Conservation (phyloP, 2,113 vertebrate species). For the Cyprinus carpio region DNA sequence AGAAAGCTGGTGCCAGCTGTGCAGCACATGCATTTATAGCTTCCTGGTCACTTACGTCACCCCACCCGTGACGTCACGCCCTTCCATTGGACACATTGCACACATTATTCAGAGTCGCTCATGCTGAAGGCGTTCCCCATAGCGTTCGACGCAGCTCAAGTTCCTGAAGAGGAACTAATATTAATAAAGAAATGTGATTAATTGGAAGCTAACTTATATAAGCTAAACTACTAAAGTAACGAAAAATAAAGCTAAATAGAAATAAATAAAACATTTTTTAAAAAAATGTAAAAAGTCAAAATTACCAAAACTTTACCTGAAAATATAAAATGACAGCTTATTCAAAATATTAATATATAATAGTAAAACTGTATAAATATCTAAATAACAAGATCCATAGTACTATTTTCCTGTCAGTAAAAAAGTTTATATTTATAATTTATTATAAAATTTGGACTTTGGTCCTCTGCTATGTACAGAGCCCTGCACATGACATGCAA, state of each 20-base stretch:
- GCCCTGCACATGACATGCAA: too few relatives aligned
- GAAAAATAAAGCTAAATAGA: not conserved
- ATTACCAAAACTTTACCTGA: not conserved
- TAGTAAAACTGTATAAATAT: too few relatives aligned
- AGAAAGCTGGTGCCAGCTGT: too few relatives aligned
- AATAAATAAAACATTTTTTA: not conserved
- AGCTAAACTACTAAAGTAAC: not conserved
- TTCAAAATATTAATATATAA: not conserved
- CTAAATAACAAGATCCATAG: not conserved
- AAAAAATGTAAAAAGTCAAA: not conserved
- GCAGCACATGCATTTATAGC: too few relatives aligned
- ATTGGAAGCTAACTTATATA: not conserved
- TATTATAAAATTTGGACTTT: not conserved
- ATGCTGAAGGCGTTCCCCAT: too few relatives aligned
- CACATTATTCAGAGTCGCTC: too few relatives aligned
- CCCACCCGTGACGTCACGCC: too few relatives aligned
- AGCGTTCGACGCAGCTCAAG: too few relatives aligned
- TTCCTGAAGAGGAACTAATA: too few relatives aligned
- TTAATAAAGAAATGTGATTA: not conserved
- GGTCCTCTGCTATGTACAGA: not conserved
- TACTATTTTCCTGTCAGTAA: not conserved
- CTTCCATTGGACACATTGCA: too few relatives aligned
- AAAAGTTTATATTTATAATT: not conserved
- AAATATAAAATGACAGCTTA: not conserved
- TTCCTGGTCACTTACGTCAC: too few relatives aligned